Evolutionary conservation across 2,113 vertebrate genomes (phyloP), one percentile per base, ranked within the genome.

Genomic region (Thalassoma bifasciatum): DNA sequence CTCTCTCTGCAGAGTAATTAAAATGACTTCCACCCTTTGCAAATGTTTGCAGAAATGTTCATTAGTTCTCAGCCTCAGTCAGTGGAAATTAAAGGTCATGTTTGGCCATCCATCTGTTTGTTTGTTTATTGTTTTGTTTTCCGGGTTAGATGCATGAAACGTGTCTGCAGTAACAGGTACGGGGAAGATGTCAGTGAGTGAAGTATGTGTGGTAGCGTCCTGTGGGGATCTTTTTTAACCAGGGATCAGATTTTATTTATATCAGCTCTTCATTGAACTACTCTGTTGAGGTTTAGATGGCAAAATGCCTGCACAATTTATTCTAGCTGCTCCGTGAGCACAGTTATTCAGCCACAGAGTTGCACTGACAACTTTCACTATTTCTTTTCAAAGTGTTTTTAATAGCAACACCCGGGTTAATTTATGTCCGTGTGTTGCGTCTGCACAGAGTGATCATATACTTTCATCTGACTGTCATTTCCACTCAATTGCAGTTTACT

Each of bases 31-130:
- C 74, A 84, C 89, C 88, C 84, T 86, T 86, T 89, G 85, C 83
- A 86, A 87, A 89, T 93, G 89, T 93, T 93, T 92, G 81, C 83
- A 72, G 89, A 91, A 93, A 92, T 88, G 86, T 93, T 93, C 91
- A 90, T 92, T 92, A 92, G 81, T 90, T 88, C 87, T 92, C 86
- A 72, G 74, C 84, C 83, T 86, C 91, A 91, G 81, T 92, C 87
- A 82, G 81, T 73, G 82, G 79, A 90, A 93, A 90, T 89, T 61
- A 93, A 92, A 94, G 92, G 92, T 92, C 89, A 92, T 85, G 88
- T 92, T 92, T 90, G 77, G 90, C 87, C 86, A 81, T 92, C 84
- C 89, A 78, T 89, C 60, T 66, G 19, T 72, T 56, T 85, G 34
- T 84, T 73, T 86, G 52, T 81, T 77, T 68, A 50, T 72, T 65